A percentile compares a stretch with the other conserved stretches of the same genome.
phyloP scores from a whole-genome alignment of 2,113 vertebrate species.

The Probosciger aterrimus region DNA sequence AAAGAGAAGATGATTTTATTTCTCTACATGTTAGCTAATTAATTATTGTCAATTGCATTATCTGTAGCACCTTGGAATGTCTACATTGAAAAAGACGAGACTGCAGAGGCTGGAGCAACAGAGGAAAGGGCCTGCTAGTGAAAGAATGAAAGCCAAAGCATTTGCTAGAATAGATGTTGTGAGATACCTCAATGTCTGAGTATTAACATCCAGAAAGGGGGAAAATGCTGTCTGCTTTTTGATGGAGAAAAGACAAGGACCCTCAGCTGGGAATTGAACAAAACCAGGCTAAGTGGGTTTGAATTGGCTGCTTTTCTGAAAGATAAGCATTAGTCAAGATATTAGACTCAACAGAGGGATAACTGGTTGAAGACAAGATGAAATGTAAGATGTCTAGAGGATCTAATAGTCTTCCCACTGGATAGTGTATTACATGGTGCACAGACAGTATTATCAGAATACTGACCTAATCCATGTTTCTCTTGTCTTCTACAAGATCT shows the following conservation, averaged over 20 bases:
- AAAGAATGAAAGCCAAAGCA: neutral
- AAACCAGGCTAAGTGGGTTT: neutral
- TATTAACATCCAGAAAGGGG: rapidly evolving
- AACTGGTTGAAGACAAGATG: neutral
- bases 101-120: neutral
- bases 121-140: neutral
- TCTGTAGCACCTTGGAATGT: neutral
- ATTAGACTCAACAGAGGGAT: neutral
- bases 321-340: neutral
- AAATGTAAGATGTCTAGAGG: neutral
- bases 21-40: neutral
- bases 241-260: neutral
- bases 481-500: neutral
- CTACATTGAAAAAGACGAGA: neutral
- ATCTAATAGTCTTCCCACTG: neutral
- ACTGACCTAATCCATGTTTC: neutral
- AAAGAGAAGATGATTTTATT: neutral
- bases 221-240: neutral
- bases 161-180: neutral
- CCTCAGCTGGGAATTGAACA: neutral
- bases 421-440: neutral
- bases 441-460: neutral
- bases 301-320: neutral
- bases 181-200: neutral
- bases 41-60: neutral